phyloP scores from a whole-genome alignment of 2,888 invertebrate species.

The Asteroscopus sphinx region DNA sequence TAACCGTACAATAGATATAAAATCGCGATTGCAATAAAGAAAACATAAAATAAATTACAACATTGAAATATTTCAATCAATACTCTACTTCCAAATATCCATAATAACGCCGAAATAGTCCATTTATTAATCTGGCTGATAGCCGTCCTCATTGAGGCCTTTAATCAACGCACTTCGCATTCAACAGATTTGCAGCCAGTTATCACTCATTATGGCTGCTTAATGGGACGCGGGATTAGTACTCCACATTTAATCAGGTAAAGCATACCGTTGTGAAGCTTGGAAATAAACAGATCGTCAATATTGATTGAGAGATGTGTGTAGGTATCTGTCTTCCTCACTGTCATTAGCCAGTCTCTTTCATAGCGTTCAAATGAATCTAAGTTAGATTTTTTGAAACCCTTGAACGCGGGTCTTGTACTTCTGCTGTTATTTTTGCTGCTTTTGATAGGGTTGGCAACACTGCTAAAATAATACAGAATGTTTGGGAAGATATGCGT shows the following conservation, averaged over 20 bases:
- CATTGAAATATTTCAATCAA: constrained; percentile 8
- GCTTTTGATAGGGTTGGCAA: no score
- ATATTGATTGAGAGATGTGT: not conserved
- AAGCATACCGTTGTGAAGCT: constrained; percentile 15
- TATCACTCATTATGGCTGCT: constrained; percentile 41
- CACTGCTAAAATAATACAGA: no score
- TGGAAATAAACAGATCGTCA: constrained; percentile 10
- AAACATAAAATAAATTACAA: constrained; percentile 43
- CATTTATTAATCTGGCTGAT: constrained; percentile 28
- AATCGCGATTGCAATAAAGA: no score
- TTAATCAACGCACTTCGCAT: constrained; percentile 51
- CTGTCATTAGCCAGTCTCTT: no score
- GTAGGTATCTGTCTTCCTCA: no score
- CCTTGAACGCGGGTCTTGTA: no score
- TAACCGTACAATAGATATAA: no score
- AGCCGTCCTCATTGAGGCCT: constrained; percentile 30
- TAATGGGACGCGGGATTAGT: constrained; percentile 37
- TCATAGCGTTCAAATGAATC: no score
- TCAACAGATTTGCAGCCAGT: constrained; percentile 51
- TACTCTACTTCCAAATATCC: constrained; percentile 22
- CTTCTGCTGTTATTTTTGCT: no score
- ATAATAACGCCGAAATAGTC: constrained; percentile 25
- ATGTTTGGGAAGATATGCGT: no score
- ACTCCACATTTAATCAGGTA: constrained; percentile 47
- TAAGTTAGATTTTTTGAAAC: no score